Percentiles rank a stretch among this genome's conserved stretches.
Conservation (phyloP, 2,113 vertebrate species). For the Myodes glareolus region DNA sequence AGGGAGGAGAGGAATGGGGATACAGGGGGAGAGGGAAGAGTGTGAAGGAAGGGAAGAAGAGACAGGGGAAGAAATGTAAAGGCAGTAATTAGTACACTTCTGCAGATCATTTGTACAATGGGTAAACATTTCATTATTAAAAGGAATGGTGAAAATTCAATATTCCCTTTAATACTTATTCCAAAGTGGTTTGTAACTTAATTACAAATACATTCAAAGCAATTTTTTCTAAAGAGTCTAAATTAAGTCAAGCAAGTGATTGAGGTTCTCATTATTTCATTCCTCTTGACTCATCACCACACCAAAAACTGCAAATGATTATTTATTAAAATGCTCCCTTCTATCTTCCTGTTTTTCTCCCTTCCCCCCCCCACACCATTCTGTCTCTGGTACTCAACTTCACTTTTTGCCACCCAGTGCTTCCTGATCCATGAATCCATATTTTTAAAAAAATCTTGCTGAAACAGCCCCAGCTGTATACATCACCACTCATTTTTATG, state of each 20-base stretch:
- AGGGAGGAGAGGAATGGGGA: too few species aligned
- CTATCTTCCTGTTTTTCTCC: not conserved
- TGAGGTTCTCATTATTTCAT: constrained; percentile 30
- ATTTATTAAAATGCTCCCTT: not conserved
- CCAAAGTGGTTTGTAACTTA: not conserved
- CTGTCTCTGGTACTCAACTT: not conserved
- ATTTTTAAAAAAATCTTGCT: not conserved
- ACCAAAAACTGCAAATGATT: not conserved
- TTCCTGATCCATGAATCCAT: not conserved
- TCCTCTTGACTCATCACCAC: not conserved
- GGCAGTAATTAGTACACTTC: constrained; percentile 61
- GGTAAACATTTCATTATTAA: constrained; percentile 68
- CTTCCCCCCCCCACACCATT: not conserved
- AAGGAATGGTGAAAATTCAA: constrained; percentile 34
- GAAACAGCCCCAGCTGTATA: not conserved
- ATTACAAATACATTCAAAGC: not conserved
- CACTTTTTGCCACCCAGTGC: not conserved
- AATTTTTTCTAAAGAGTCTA: constrained; percentile 52
- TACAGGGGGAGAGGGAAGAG: not conserved
- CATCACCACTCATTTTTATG: not conserved
- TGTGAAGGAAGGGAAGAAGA: too few species aligned
- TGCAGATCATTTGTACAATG: constrained; percentile 60
- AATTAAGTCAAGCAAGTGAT: constrained; percentile 25
- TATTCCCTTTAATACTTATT: not conserved
- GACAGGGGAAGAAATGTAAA: constrained; percentile 3